phyloP scores from a whole-genome alignment of 2,797 vertebrate species.

The Mormyrops boulengeri region DNA sequence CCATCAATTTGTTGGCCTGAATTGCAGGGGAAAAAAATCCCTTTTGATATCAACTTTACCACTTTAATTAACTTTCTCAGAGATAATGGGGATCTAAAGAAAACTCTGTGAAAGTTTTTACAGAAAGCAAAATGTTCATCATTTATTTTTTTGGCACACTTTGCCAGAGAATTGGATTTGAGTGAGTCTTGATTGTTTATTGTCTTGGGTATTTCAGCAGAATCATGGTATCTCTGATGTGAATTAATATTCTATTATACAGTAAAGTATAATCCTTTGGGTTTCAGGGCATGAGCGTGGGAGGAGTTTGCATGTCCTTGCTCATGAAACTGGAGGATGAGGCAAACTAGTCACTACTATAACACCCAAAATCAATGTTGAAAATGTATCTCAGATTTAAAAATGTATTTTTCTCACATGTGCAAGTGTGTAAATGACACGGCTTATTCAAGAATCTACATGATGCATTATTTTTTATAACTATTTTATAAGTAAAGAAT shows the following conservation, averaged over 20 bases:
- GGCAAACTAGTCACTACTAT: not conserved
- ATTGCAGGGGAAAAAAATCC: constrained; percentile 51
- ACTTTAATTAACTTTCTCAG: constrained; percentile 73
- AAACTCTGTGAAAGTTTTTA: constrained; percentile 54
- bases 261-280: constrained; percentile 53
- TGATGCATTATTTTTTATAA: not conserved
- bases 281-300: constrained; percentile 44
- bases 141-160: constrained; percentile 57
- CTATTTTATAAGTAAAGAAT: not conserved
- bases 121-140: constrained; percentile 44
- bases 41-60: constrained; percentile 63
- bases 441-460: not conserved
- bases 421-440: not conserved
- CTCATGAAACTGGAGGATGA: constrained; percentile 1
- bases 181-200: constrained; percentile 67
- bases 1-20: constrained; percentile 45
- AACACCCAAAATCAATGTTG: not conserved
- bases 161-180: constrained; percentile 59
- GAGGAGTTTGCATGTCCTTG: not conserved
- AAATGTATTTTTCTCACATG: not conserved
- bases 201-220: constrained; percentile 62
- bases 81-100: constrained; percentile 60
- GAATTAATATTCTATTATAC: constrained; percentile 62
- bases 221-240: constrained; percentile 58
- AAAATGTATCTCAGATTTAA: not conserved